phyloP scores from a whole-genome alignment of 1,140 invertebrate genomes.

The Solen grandis region DNA sequence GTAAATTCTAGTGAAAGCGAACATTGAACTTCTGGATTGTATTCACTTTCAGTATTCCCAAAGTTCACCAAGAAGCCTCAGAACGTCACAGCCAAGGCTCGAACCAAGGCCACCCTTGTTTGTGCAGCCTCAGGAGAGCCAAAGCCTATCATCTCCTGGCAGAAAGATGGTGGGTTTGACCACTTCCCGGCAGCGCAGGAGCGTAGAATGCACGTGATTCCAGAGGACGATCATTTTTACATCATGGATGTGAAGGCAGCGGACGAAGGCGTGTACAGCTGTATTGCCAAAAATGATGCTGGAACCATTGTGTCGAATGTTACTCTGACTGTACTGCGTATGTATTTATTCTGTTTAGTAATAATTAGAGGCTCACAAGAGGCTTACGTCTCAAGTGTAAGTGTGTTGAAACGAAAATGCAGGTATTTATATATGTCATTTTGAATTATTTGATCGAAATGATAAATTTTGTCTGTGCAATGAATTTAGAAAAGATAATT shows the following conservation, averaged over 20 bases:
- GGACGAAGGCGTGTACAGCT: slow-evolving; percentile 96
- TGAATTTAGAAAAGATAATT: too few relatives aligned
- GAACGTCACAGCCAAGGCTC: slow-evolving; percentile 91
- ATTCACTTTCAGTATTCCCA: slow-evolving; percentile 91
- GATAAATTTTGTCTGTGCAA: too few relatives aligned
- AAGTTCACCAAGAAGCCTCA: slow-evolving; percentile 91
- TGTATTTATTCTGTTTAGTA: slow-evolving; percentile 59
- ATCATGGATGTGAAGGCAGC: slow-evolving; percentile 93
- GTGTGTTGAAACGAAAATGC: too few relatives aligned
- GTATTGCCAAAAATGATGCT: slow-evolving; percentile 94
- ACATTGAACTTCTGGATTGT: too few relatives aligned
- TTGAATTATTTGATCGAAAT: too few relatives aligned
- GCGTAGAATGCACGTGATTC: slow-evolving; percentile 95
- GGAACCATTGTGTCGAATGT: slow-evolving; percentile 93
- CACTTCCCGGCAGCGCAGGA: slow-evolving; percentile 97
- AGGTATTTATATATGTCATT: too few relatives aligned
- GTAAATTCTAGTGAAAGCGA: too few relatives aligned
- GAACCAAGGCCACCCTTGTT: slow-evolving; percentile 92
- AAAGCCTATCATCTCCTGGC: slow-evolving; percentile 93
- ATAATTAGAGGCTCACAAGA: too few relatives aligned
- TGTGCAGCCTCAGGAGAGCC: slow-evolving; percentile 95
- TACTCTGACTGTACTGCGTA: slow-evolving; percentile 91
- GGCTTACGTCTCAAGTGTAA: too few relatives aligned
- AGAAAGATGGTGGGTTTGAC: slow-evolving; percentile 90
- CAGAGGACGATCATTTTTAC: slow-evolving; percentile 94